Evolutionary conservation across 1,140 invertebrate species (phyloP).

Genomic region (Bombyx mori): ASM3026992v2 NC_085110.1:12321001-12321500

Average conservation of each 20-base stretch:
- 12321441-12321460: constrained; percentile 71
- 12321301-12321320: constrained; percentile 62
- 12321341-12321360: constrained; percentile 70
- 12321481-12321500: constrained; percentile 70
- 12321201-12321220: constrained; percentile 54
- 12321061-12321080: constrained; percentile 16
- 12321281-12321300: constrained; percentile 63
- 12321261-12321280: constrained; percentile 67
- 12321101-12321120: constrained; percentile 25
- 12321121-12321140: constrained; percentile 15
- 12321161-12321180: constrained; percentile 49
- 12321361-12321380: constrained; percentile 70
- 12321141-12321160: constrained; percentile 6
- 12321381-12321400: constrained; percentile 70
- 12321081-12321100: too few relatives aligned
- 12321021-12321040: constrained; percentile 56
- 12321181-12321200: constrained; percentile 59
- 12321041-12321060: constrained; percentile 27
- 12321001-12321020: constrained; percentile 49
- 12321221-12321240: constrained; percentile 51
- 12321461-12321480: constrained; percentile 70
- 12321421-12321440: constrained; percentile 70
- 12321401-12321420: constrained; percentile 72
- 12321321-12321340: constrained; percentile 65
- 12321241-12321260: constrained; percentile 48